Conservation (phyloP, 2,797 vertebrate genomes). For the Enteromius mattozi region DNA sequence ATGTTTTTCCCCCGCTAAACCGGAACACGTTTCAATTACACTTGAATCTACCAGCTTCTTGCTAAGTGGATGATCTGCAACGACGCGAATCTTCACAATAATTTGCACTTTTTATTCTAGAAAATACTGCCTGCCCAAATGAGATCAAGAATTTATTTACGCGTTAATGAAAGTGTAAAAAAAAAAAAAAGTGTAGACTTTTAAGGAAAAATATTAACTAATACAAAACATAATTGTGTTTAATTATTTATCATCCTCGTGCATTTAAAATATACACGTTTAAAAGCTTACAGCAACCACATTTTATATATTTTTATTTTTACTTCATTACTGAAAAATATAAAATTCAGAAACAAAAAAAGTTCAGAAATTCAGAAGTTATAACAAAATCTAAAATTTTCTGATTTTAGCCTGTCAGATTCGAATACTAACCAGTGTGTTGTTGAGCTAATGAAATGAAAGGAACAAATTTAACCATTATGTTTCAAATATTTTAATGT, state of each 20-base stretch:
- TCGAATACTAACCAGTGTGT: neutral
- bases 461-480: neutral
- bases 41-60: slow-evolving; percentile 86
- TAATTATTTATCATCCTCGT: neutral
- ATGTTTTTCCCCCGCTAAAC: slow-evolving; percentile 84
- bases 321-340: neutral
- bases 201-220: neutral
- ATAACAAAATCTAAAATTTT: neutral
- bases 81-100: slow-evolving; percentile 77
- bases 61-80: slow-evolving; percentile 73
- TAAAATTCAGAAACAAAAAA: too few species aligned
- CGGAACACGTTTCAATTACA: slow-evolving; percentile 89
- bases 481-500: neutral
- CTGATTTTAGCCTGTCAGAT: neutral
- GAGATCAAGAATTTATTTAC: slow-evolving; percentile 85
- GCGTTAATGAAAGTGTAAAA: slow-evolving; percentile 70
- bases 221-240: neutral
- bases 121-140: slow-evolving; percentile 87
- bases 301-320: neutral
- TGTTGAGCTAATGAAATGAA: neutral
- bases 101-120: slow-evolving; percentile 90
- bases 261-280: neutral
- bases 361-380: neutral
- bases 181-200: neutral
- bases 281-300: neutral